phyloP scores from a whole-genome alignment of 1,140 invertebrate species.

The Drosophila paulistorum region DNA sequence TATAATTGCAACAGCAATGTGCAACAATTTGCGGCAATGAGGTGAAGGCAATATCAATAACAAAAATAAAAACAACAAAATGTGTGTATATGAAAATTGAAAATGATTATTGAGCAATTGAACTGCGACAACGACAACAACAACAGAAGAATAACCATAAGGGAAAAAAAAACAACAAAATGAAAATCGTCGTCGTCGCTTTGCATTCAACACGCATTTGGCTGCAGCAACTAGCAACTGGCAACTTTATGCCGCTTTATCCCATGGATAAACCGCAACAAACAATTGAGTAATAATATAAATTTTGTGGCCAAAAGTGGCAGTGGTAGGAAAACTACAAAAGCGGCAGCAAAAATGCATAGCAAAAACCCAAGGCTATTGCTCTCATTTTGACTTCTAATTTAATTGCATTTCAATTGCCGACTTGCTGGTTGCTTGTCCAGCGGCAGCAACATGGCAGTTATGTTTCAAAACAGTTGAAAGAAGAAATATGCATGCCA shows the following conservation, averaged over 20 bases:
- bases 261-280: conserved; percentile 60
- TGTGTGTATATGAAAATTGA: conserved; percentile 79
- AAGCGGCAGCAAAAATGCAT: conserved; percentile 33
- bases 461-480: conserved; percentile 58
- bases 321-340: conserved; percentile 34
- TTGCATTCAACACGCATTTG: conserved; percentile 75
- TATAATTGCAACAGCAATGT: conserved; percentile 76
- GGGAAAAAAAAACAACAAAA: conserved; percentile 64
- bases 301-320: conserved; percentile 66
- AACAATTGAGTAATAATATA: conserved; percentile 79
- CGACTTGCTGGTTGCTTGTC: conserved; percentile 9
- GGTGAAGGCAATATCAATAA: conserved; percentile 66
- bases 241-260: conserved; percentile 59
- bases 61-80: conserved; percentile 26
- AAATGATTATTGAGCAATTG: conserved; percentile 76
- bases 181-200: conserved; percentile 64
- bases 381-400: conserved; percentile 58
- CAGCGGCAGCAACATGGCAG: conserved; percentile 46
- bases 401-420: conserved; percentile 76
- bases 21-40: conserved; percentile 78
- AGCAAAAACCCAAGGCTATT: conserved; percentile 54
- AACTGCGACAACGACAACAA: conserved; percentile 25
- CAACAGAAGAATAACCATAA: conserved; percentile 34
- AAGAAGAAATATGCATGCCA: conserved; percentile 23
- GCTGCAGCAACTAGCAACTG: conserved; percentile 29